Evolutionary conservation across 1,140 invertebrate species (phyloP).

Genomic region (Meloidogyne chitwoodi): DNA sequence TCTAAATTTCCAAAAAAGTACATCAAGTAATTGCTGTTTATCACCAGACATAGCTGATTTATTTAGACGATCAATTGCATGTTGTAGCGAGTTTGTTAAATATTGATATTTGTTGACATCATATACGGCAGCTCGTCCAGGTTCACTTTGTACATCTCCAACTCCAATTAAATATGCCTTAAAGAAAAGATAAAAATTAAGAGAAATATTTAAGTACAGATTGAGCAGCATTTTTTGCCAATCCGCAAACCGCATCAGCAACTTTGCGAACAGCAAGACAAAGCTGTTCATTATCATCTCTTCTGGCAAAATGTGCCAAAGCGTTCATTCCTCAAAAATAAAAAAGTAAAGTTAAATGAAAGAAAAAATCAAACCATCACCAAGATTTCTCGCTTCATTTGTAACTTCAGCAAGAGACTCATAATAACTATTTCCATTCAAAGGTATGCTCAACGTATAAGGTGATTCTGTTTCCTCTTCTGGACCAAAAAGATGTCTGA

Average conservation of each 20-base stretch:
- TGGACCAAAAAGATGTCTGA: conserved; percentile 69
- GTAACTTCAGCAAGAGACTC: conserved; percentile 86
- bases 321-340: conserved; percentile 73
- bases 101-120: conserved; percentile 83
- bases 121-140: conserved; percentile 82
- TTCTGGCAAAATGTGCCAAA: conserved; percentile 84
- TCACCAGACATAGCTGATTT: conserved; percentile 68
- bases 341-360: background rate
- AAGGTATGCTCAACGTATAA: conserved; percentile 72
- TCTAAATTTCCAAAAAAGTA: conserved; percentile 1
- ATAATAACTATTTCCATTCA: conserved; percentile 83
- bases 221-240: conserved; percentile 88
- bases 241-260: conserved; percentile 78
- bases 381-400: conserved; percentile 77
- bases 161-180: conserved; percentile 88
- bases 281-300: conserved; percentile 79
- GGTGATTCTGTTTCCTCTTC: conserved; percentile 67
- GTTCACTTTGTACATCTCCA: conserved; percentile 81
- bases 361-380: conserved; percentile 67
- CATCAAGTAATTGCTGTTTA: conserved; percentile 29
- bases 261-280: conserved; percentile 78
- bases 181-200: conserved; percentile 62
- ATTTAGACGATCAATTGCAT: conserved; percentile 71
- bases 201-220: conserved; percentile 64
- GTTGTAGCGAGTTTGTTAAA: conserved; percentile 80